A percentile compares a stretch with the other conserved stretches of the same genome.
phyloP scores from a whole-genome alignment of 2,888 invertebrate species.

The Clitarchus hookeri region DNA sequence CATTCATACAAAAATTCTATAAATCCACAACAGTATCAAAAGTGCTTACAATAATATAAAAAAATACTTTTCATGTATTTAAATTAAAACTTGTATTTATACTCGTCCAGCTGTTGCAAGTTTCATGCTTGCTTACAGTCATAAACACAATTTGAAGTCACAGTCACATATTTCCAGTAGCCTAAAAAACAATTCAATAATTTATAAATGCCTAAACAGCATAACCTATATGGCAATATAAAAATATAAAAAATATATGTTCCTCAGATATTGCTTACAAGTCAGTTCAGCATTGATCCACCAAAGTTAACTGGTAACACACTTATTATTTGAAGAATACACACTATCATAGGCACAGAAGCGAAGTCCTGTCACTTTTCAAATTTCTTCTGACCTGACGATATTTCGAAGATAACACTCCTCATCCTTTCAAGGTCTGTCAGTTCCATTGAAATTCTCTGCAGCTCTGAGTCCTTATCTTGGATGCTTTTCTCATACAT shows the following conservation, averaged over 20 bases:
- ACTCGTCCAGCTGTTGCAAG: neutral
- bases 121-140: neutral
- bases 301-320: neutral
- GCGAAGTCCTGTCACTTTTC: slow-evolving; percentile 27
- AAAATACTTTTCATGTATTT: too few relatives aligned
- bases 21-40: too few relatives aligned
- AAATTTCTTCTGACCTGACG: slow-evolving; percentile 37
- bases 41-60: too few relatives aligned
- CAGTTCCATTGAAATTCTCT: slow-evolving; percentile 30
- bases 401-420: slow-evolving; percentile 38
- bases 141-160: neutral
- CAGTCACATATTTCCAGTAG: neutral
- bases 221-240: neutral
- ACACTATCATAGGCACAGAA: neutral
- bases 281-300: neutral
- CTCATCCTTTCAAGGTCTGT: slow-evolving; percentile 37
- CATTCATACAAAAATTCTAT: too few relatives aligned
- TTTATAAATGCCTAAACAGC: neutral
- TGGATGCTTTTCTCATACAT: slow-evolving; percentile 36
- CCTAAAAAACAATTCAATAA: neutral
- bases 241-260: neutral
- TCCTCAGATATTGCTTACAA: neutral
- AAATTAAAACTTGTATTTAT: neutral
- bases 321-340: neutral
- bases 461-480: slow-evolving; percentile 38